Evolutionary conservation across 2,888 invertebrate genomes (phyloP), one percentile per base, ranked within the genome.

Genomic region (Tanypteryx hageni): DNA sequence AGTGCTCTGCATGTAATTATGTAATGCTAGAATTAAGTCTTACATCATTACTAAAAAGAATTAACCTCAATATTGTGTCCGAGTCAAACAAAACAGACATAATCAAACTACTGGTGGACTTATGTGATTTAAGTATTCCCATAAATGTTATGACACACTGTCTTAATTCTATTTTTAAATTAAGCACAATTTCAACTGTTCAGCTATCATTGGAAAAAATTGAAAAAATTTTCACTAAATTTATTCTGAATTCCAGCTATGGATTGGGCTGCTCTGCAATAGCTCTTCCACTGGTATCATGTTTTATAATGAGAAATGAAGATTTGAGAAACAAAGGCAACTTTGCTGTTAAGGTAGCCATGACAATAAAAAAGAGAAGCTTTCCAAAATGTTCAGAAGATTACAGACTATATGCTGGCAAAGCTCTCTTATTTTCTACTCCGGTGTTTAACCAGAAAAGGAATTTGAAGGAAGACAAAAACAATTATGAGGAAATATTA

Each of bases 391-490:
- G 68, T 11, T 93, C 93, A 57, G 93, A 94, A 92, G 92, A 93
- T 4, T 89, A 93, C 18, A 93, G 94, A 76, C 83, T 93, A 58
- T 92, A 93, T 18, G 93, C 94, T n/a, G 93, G 94, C 0, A 94
- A 94, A 85, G 94, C 93, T 91, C 92, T 94, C 1, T 92, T 93
- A 59, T 93, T 94, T 81, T 76, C 92, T 76, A 31, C 13, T n/a
- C 44, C 56, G 0, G 11, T 64, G 11, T 64, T 89, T n/a, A 0
- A 44, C 10, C 13, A 9, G 18, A 57, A 57, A 16, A 83, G 18
- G 56, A 10, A 56, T 18, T 64, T 10, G n/a, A 68, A 64, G 11
- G 89, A 27, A 14, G n/a, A 16, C 11, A 3, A 14, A n/a, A 18
- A 16, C 8, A 44, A 68, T 56, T 10, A 13, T n/a, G 56, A 11